These are phyloP conservation scores for Anthrax anthrax DNA, from an alignment of 2,888 invertebrate genomes.

Conservation along the genomic window DNA sequence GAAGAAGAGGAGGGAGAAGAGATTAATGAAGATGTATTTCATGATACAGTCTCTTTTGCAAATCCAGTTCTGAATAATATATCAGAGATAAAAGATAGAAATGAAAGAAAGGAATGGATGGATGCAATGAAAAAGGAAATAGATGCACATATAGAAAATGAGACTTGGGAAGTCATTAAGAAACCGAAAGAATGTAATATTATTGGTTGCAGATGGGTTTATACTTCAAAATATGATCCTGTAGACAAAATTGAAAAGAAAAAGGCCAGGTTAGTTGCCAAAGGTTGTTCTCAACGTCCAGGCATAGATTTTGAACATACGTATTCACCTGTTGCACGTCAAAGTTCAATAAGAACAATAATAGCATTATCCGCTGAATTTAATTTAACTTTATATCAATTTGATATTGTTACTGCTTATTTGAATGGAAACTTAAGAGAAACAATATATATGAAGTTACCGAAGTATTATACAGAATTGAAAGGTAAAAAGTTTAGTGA, in stretches of 20 bases:
- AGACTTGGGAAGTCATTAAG: background rate
- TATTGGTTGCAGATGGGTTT: background rate
- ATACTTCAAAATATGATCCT: background rate
- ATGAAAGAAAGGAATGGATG: background rate
- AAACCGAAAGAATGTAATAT: background rate
- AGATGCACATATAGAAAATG: background rate
- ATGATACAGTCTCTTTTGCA: too few species aligned
- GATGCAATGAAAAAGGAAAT: background rate
- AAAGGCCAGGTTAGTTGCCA: background rate
- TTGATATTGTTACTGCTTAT: background rate
- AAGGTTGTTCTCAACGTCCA: background rate
- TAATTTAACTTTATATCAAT: background rate
- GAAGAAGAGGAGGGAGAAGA: too few species aligned
- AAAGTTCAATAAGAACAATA: background rate
- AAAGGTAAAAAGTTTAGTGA: background rate
- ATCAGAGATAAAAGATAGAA: too few species aligned
- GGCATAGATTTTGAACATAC: background rate
- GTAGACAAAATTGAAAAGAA: background rate
- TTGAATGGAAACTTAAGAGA: background rate
- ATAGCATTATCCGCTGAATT: background rate
- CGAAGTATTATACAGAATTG: background rate
- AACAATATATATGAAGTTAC: background rate
- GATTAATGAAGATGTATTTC: too few species aligned
- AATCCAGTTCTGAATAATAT: too few species aligned
- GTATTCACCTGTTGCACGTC: background rate